These are phyloP conservation scores for Zhuqinia jingwanae DNA, from an alignment of 2,888 invertebrate species.

Conservation along the genomic window DNA sequence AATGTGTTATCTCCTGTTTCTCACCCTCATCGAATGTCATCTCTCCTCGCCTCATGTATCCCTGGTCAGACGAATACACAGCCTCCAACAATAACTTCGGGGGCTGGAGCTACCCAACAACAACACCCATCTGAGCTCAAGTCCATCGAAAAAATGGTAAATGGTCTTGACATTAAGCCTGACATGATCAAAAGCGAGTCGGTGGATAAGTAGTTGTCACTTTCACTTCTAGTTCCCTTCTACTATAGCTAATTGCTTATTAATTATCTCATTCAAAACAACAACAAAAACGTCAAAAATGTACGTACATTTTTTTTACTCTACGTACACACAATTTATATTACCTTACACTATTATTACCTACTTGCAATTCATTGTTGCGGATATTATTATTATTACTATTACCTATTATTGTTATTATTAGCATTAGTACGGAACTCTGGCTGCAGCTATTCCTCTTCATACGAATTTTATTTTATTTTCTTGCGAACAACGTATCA, in stretches of 20 bases:
- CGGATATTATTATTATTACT: slow-evolving; percentile 16
- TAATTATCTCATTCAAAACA: not conserved
- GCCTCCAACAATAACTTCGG: slow-evolving; percentile 79
- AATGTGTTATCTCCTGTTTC: slow-evolving; percentile 73
- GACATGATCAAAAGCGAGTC: slow-evolving; percentile 78
- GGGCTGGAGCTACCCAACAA: slow-evolving; percentile 78
- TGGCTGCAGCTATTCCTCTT: slow-evolving; percentile 8
- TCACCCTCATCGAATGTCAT: slow-evolving; percentile 80
- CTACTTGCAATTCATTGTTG: no score
- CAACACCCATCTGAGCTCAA: slow-evolving; percentile 88
- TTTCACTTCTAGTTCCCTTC: slow-evolving; percentile 67
- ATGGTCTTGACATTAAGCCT: slow-evolving; percentile 92
- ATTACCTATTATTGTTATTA: not conserved
- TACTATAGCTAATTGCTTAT: slow-evolving; percentile 45
- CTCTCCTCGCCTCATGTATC: slow-evolving; percentile 80
- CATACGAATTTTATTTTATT: no score
- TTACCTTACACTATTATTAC: slow-evolving; percentile 3
- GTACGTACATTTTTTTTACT: not conserved
- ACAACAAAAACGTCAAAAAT: slow-evolving; percentile 38
- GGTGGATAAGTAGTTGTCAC: slow-evolving; percentile 78
- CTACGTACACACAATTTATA: slow-evolving; percentile 15
- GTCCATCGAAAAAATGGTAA: slow-evolving; percentile 98
- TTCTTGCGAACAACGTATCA: no score
- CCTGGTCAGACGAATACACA: slow-evolving; percentile 79
- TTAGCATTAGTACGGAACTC: not conserved